These are phyloP conservation scores for Euproctis similis DNA, from an alignment of 2,888 invertebrate species.

Conservation along the genomic window DNA sequence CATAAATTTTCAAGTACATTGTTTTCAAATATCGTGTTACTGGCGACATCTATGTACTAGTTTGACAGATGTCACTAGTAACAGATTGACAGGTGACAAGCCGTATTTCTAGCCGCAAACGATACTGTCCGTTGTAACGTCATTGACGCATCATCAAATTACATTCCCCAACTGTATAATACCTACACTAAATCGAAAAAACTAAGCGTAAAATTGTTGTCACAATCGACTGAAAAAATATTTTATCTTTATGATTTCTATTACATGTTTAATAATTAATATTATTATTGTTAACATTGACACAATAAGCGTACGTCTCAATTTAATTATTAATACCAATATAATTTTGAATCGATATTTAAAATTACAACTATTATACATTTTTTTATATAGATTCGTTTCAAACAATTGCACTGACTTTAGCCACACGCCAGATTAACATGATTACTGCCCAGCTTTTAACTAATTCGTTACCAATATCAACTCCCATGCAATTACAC, in stretches of 20 bases:
- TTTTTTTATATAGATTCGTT: slow-evolving; percentile 32
- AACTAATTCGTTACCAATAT: slow-evolving; percentile 1
- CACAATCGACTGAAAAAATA: slow-evolving; percentile 55
- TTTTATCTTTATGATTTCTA: slow-evolving; percentile 34
- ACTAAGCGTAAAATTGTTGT: slow-evolving; percentile 41
- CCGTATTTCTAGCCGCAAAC: no score
- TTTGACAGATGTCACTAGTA: no score
- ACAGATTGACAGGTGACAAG: no score
- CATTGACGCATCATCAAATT: slow-evolving; percentile 8
- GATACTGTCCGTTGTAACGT: no score
- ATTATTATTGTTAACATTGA: slow-evolving; percentile 25
- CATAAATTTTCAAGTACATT: no score
- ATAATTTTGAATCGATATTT: slow-evolving; percentile 22
- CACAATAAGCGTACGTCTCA: slow-evolving; percentile 50
- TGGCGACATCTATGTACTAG: no score
- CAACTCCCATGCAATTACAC: slow-evolving; percentile 12
- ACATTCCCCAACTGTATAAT: slow-evolving; percentile 30
- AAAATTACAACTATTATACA: slow-evolving; percentile 31
- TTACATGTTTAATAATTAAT: slow-evolving; percentile 42
- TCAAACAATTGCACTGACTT: slow-evolving; percentile 36
- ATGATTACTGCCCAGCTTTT: slow-evolving; percentile 10
- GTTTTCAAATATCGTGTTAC: no score
- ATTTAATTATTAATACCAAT: slow-evolving; percentile 30
- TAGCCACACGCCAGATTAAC: slow-evolving; percentile 23
- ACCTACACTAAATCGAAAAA: slow-evolving; percentile 46